These are phyloP conservation scores for Metopia argyrocephala DNA, from an alignment of 2,888 invertebrate species.

Conservation along the genomic window DNA sequence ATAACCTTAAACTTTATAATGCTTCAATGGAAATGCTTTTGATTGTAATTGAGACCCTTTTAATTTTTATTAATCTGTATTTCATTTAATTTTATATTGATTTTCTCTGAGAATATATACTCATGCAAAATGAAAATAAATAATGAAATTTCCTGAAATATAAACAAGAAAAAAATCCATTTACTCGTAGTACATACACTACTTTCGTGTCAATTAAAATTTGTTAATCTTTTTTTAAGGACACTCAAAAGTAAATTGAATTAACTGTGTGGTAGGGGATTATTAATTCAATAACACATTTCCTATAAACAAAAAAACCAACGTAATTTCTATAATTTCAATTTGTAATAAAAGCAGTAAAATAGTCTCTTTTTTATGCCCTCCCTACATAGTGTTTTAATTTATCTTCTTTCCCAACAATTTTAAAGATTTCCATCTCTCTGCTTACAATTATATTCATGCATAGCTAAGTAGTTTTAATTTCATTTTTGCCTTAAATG, in stretches of 20 bases:
- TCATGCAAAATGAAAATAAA: too few relatives aligned
- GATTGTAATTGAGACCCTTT: too few relatives aligned
- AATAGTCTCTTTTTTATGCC: neutral
- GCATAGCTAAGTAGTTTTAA: neutral
- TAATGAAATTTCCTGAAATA: too few relatives aligned
- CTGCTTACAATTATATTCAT: neutral
- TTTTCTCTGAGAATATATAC: too few relatives aligned
- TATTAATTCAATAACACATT: neutral
- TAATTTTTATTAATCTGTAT: too few relatives aligned
- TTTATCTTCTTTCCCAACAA: neutral
- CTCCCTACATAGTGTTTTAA: neutral
- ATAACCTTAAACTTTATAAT: too few relatives aligned
- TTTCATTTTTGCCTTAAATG: constrained; percentile 14
- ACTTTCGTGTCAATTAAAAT: neutral
- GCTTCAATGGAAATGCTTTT: too few relatives aligned
- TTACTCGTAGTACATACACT: neutral
- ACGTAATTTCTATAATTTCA: too few relatives aligned
- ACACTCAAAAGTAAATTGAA: constrained; percentile 3
- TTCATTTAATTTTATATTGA: too few relatives aligned
- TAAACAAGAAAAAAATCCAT: too few relatives aligned
- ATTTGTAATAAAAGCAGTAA: too few relatives aligned
- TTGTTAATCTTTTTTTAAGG: constrained; percentile 1
- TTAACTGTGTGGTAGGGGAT: constrained; percentile 2
- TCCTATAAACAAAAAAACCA: neutral
- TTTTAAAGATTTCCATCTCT: neutral